Evolutionary conservation across 2,797 vertebrate genomes (phyloP).

Genomic region (Danio tinwini): DNA sequence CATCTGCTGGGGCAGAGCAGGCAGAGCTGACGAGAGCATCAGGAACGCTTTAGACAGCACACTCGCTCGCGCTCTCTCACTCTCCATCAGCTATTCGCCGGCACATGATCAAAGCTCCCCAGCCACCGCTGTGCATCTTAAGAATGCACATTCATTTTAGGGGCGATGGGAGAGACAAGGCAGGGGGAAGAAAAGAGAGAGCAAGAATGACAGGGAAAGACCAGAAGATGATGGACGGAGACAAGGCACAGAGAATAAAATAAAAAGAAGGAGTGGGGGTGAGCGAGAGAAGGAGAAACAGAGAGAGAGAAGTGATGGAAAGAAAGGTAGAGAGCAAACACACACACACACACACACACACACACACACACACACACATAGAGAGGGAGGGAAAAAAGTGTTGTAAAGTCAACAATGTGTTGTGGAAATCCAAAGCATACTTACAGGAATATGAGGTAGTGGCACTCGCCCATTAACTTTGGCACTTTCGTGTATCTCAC

Average conservation of each 20-base stretch:
- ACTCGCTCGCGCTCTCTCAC: constrained; percentile 68
- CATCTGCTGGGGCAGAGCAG: constrained; percentile 72
- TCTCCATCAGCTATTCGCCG: constrained; percentile 81
- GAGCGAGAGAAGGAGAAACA: constrained; percentile 57
- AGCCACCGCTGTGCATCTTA: constrained; percentile 79
- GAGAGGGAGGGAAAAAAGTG: constrained; percentile 1
- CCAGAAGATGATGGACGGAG: constrained; percentile 64
- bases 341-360: neutral
- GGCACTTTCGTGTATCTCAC: constrained; percentile 98
- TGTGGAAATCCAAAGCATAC: constrained; percentile 74
- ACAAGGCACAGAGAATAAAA: constrained; percentile 40
- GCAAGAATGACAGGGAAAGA: constrained; percentile 66
- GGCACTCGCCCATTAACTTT: constrained; percentile 97
- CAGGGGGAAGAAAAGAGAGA: constrained; percentile 55
- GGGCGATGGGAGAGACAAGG: constrained; percentile 69
- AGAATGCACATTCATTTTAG: constrained; percentile 82
- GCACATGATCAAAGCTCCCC: constrained; percentile 81
- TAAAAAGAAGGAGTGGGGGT: constrained; percentile 56
- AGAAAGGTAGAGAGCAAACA: neutral
- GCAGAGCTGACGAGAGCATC: constrained; percentile 74
- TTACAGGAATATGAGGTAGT: constrained; percentile 99
- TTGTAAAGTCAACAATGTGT: constrained; percentile 51
- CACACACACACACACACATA: neutral
- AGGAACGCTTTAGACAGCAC: constrained; percentile 61
- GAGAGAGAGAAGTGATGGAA: constrained; percentile 22